Conservation (phyloP, 2,113 vertebrate genomes). For the Romanogobio albipinnatus region DNA sequence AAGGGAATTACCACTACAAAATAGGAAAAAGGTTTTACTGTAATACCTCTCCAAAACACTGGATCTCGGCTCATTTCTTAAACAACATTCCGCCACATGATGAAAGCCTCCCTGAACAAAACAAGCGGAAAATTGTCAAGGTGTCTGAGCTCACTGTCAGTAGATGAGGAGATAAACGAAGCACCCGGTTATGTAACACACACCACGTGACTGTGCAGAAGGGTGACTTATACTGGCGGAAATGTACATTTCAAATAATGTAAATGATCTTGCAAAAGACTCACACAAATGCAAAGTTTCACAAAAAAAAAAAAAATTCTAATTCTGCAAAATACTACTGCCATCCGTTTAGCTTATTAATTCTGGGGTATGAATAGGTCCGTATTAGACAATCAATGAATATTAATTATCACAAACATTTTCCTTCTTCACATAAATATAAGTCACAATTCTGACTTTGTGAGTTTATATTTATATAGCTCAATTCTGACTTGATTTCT, state of each 20-base stretch:
- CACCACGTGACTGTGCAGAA: not conserved
- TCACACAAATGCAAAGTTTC: conserved; percentile 8
- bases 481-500: no score
- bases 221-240: not conserved
- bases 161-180: not conserved
- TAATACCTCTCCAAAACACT: conserved; percentile 38
- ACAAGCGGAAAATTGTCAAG: conserved; percentile 24
- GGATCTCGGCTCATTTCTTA: conserved; percentile 27
- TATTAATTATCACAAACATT: not conserved
- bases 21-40: conserved; percentile 42
- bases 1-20: conserved; percentile 42
- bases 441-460: no score
- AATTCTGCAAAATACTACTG: not conserved
- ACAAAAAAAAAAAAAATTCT: not conserved
- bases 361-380: not conserved
- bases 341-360: not conserved
- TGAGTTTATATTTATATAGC: no score
- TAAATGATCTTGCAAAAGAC: conserved; percentile 13
- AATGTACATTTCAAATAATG: not conserved
- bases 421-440: no score
- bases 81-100: conserved; percentile 14
- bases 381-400: not conserved
- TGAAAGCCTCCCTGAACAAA: conserved; percentile 20
- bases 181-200: not conserved
- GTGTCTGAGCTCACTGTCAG: conserved; percentile 34